phyloP scores from a whole-genome alignment of 2,888 invertebrate genomes.

The Dione vanillae region DNA sequence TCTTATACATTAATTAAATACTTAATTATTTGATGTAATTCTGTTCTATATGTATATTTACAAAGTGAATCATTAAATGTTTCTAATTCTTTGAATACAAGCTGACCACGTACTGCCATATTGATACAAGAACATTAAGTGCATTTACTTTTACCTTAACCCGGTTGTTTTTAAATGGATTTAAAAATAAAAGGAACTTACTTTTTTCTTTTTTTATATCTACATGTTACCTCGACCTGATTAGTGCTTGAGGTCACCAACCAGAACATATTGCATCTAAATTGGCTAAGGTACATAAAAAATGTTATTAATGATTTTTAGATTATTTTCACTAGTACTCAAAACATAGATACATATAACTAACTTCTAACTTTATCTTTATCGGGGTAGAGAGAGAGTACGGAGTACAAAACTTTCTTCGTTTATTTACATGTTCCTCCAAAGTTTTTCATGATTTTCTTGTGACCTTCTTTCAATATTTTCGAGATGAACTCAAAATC shows the following conservation, averaged over 20 bases:
- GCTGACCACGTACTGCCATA: not conserved
- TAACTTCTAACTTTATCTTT: no score
- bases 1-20: no score
- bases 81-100: not conserved
- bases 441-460: no score
- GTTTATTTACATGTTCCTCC: no score
- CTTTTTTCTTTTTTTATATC: not conserved
- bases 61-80: not conserved
- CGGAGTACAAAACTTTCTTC: no score
- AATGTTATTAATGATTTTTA: no score
- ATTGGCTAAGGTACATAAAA: no score
- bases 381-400: no score
- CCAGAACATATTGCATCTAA: no score
- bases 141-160: slow-evolving; percentile 6
- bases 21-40: not conserved
- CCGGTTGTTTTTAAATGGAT: not conserved
- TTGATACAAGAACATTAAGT: slow-evolving; percentile 4
- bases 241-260: not conserved
- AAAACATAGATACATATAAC: no score
- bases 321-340: no score
- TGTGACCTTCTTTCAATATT: no score
- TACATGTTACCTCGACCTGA: not conserved
- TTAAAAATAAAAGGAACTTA: not conserved
- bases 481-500: not conserved
- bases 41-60: not conserved